Evolutionary conservation across 2,797 vertebrate species (phyloP).

Genomic region (Selene dorsalis): DNA sequence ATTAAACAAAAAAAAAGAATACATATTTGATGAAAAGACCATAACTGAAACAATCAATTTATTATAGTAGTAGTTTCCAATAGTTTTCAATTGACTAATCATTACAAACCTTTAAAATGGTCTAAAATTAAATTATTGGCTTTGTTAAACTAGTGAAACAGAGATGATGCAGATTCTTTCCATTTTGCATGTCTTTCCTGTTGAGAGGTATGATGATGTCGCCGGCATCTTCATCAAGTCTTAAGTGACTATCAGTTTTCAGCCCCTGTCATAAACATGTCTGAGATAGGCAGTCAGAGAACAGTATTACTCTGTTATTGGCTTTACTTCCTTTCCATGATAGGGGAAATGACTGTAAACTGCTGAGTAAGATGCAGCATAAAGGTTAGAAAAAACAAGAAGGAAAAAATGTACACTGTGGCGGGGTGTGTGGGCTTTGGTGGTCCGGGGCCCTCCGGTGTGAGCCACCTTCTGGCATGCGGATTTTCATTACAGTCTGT

Average conservation of each 20-base stretch:
- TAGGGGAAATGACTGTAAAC: neutral
- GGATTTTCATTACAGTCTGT: conserved; percentile 74
- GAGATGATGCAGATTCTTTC: neutral
- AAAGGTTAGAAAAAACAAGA: neutral
- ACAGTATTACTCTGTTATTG: neutral
- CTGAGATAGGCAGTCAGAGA: conserved; percentile 50
- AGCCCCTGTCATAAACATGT: conserved; percentile 35
- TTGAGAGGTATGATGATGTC: conserved; percentile 9
- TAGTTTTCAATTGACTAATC: neutral
- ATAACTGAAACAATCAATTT: neutral
- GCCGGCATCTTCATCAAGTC: conserved; percentile 39
- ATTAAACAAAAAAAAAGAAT: too few species aligned
- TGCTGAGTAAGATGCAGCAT: neutral
- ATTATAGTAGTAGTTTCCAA: neutral
- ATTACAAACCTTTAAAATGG: neutral
- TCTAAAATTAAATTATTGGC: neutral
- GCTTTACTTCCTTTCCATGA: neutral
- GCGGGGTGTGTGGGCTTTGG: conserved; percentile 2
- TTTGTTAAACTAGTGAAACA: neutral
- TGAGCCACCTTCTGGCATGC: conserved; percentile 38
- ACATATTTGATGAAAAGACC: neutral
- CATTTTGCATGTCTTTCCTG: neutral
- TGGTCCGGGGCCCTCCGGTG: neutral
- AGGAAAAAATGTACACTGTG: neutral
- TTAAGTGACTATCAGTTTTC: conserved; percentile 50